Evolutionary conservation across 2,888 invertebrate species (phyloP), one percentile per base, ranked within the genome.

Genomic region (Leptopilina syphax): DNA sequence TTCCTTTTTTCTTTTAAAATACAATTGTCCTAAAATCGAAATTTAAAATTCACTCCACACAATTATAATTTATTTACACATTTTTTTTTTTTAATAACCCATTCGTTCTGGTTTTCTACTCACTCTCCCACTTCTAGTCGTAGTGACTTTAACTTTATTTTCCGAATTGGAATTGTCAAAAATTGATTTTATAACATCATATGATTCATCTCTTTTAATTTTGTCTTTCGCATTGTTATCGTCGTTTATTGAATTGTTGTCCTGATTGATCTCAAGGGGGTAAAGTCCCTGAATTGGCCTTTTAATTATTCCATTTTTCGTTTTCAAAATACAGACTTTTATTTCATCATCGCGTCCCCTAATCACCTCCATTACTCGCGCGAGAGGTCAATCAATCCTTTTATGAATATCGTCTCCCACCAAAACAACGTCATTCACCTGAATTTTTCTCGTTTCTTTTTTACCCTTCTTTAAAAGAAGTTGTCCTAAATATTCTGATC

Each of bases 351-450:
- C 79, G 60, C 47, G 24, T n/a, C 76, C 76, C 3, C 1, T 3
- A 3, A 76, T 76, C 13, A 70, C 73, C 12, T 76, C 60, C 9
- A 47, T 34, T 10, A 79, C 34, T 5, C 27, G 65, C 9, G 73
- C 79, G 4, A 79, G 65, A 66, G 76, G 54, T 76, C 76, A 79
- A 76, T 76, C 76, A 1, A 79, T 34, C 2, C 84, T 81, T 13
- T 83, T 84, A 0, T 77, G 76, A 50, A 24, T 81, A 76, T 85
- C 84, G 18, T 84, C 80, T 0, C 83, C 85, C 3, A 87, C 77
- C 1, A 87, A 18, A 1, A 86, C 84, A 50, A 86, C 18, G 24
- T 86, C 84, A 0, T 84, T 84, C 0, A 79, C 41, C 65, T 80
- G 12, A 79, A 83, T 1, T n/a, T 73, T 18, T 1, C 79, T 13